phyloP scores from a whole-genome alignment of 1,140 invertebrate species.

The Sycobia sp. region DNA sequence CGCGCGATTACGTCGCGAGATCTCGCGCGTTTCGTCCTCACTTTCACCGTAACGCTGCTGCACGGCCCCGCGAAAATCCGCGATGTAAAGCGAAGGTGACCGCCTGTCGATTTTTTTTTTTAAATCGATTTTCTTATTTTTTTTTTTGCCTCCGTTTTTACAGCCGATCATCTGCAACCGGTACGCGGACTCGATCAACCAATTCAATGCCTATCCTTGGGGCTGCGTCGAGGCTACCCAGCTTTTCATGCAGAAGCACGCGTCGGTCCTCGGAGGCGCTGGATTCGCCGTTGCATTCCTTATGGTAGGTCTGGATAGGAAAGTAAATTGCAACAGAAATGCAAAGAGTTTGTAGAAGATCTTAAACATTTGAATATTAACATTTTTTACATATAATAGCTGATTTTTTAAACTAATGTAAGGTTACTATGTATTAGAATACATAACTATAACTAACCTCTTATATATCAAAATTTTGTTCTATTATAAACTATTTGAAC shows the following conservation, averaged over 20 bases:
- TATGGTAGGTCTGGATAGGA: slow-evolving; percentile 67
- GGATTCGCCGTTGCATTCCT: slow-evolving; percentile 80
- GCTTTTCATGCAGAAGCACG: slow-evolving; percentile 76
- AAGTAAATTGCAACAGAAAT: too few relatives aligned
- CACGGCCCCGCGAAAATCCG: not conserved
- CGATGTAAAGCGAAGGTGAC: not conserved
- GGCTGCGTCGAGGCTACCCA: slow-evolving; percentile 76
- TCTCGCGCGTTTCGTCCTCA: too few relatives aligned
- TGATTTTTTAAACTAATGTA: too few relatives aligned
- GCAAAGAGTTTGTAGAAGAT: too few relatives aligned
- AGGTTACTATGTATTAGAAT: too few relatives aligned
- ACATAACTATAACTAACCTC: too few relatives aligned
- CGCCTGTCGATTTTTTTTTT: not conserved
- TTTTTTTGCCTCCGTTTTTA: slow-evolving; percentile 40
- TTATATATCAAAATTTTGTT: too few relatives aligned
- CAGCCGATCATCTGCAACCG: slow-evolving; percentile 70
- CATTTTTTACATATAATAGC: not conserved
- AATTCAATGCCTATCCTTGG: slow-evolving; percentile 69
- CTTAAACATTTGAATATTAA: not conserved
- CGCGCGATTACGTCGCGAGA: too few relatives aligned
- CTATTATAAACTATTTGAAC: too few relatives aligned
- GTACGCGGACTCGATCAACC: slow-evolving; percentile 61
- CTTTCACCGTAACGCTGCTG: too few relatives aligned
- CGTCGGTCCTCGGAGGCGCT: slow-evolving; percentile 78
- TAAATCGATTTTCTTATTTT: too few relatives aligned